These are phyloP conservation scores for Phoenicopterus ruber DNA, from an alignment of 2,113 vertebrate species.

Conservation along the genomic window DNA sequence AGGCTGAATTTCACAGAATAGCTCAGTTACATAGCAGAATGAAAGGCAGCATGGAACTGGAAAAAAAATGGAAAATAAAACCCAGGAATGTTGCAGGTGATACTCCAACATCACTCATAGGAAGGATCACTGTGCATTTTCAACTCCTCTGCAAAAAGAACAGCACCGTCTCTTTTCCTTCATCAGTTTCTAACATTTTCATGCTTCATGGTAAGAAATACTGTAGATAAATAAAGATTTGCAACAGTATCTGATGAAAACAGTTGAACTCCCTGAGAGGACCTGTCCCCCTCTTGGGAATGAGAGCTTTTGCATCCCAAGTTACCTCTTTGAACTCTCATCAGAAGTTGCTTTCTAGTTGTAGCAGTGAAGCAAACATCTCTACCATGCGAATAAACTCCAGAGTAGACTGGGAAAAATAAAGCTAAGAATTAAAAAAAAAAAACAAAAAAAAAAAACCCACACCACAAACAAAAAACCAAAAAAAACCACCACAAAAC, in stretches of 20 bases:
- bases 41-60: not conserved
- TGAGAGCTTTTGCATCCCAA: not conserved
- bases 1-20: not conserved
- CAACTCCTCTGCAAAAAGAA: not conserved
- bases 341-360: not conserved
- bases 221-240: not conserved
- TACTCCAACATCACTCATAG: not conserved
- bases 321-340: not conserved
- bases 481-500: no score
- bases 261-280: not conserved
- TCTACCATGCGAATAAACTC: not conserved
- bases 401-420: not conserved
- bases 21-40: not conserved
- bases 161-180: not conserved
- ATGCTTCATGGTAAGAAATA: not conserved
- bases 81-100: not conserved
- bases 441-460: no score
- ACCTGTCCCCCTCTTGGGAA: not conserved
- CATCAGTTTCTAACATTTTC: not conserved
- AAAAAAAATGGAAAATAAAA: not conserved
- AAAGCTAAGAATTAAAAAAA: not conserved
- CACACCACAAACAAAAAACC: no score
- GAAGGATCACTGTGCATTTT: not conserved
- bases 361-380: not conserved
- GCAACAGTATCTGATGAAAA: not conserved